Evolutionary conservation across 1,140 invertebrate genomes (phyloP).

Genomic region (Elymnias hypermnestra): DNA sequence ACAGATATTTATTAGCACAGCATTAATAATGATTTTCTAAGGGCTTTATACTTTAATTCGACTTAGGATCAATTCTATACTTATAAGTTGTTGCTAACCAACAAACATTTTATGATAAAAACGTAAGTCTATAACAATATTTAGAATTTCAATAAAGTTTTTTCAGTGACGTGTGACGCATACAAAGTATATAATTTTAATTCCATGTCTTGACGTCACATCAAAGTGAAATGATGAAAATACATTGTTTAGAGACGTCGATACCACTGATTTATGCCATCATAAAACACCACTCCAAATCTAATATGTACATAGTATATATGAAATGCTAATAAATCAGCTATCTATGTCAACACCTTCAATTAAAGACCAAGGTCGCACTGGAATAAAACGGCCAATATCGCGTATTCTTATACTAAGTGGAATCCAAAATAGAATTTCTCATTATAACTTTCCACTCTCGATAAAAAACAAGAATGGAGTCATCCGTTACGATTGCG

Average conservation of each 20-base stretch:
- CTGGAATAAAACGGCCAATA: constrained; percentile 37
- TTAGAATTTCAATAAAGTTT: too few species aligned
- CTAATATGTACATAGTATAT: constrained; percentile 10
- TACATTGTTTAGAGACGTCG: constrained; percentile 14
- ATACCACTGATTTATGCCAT: constrained; percentile 9
- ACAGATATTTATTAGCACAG: too few species aligned
- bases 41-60: constrained; percentile 7
- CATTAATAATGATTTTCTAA: too few species aligned
- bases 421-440: constrained; percentile 58
- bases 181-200: background rate
- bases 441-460: constrained; percentile 65
- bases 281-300: constrained; percentile 6
- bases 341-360: constrained; percentile 65
- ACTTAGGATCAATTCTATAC: constrained; percentile 4
- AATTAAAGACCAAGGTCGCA: constrained; percentile 63
- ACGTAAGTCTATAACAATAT: too few species aligned
- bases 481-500: constrained; percentile 54
- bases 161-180: background rate
- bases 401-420: constrained; percentile 59
- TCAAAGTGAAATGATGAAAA: constrained; percentile 14
- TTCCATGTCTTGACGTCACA: constrained; percentile 3
- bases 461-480: constrained; percentile 60
- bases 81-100: constrained; percentile 7
- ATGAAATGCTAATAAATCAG: constrained; percentile 58
- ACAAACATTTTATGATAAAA: too few species aligned